phyloP scores from a whole-genome alignment of 2,113 vertebrate genomes.

The Notechis scutatus region DNA sequence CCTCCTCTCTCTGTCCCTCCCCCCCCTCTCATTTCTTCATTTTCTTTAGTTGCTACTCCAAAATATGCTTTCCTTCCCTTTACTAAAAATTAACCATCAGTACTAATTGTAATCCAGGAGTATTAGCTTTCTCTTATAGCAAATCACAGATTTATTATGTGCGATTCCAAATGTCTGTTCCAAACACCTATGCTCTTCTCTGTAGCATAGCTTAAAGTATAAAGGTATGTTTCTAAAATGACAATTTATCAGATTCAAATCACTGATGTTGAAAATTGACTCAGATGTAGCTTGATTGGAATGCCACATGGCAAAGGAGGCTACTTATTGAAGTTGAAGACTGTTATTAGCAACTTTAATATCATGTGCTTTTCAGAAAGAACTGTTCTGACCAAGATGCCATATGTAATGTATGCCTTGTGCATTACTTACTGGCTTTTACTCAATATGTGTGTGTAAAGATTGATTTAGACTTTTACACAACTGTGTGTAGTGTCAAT shows the following conservation, averaged over 20 bases:
- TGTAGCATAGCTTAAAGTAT: constrained; percentile 1
- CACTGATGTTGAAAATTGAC: constrained; percentile 6
- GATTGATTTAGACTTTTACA: not conserved
- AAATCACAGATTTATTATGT: not conserved
- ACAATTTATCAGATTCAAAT: not conserved
- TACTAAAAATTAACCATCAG: not conserved
- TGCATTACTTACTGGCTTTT: not conserved
- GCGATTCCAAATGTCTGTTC: not conserved
- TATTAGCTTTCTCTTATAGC: not conserved
- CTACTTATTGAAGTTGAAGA: not conserved
- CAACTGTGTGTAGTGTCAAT: not conserved
- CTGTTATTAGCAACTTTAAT: not conserved
- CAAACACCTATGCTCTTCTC: not conserved
- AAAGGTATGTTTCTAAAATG: constrained; percentile 25
- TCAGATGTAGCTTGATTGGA: not conserved
- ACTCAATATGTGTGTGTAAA: not conserved
- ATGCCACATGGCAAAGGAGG: not conserved
- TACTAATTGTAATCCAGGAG: not conserved
- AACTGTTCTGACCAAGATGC: not conserved
- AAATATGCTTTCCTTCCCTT: not conserved
- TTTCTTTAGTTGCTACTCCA: not conserved
- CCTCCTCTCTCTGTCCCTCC: fast-evolving
- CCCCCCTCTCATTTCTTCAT: not conserved
- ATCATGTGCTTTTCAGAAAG: not conserved
- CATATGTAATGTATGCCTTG: not conserved